A percentile compares a stretch with the other conserved stretches of the same genome.
These are phyloP conservation scores for Coenonympha glycerion DNA, from an alignment of 2,888 invertebrate species.

Conservation along the genomic window DNA sequence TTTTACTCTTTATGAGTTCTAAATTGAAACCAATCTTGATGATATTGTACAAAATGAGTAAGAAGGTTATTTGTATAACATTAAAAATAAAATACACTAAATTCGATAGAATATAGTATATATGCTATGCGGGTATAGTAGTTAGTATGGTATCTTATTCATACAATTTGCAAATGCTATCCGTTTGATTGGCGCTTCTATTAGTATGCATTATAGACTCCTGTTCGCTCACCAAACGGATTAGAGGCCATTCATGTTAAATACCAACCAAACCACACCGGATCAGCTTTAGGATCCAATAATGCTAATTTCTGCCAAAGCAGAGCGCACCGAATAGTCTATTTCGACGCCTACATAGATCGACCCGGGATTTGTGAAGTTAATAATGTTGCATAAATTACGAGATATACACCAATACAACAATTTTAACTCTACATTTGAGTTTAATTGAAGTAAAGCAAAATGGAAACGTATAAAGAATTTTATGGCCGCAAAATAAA, in stretches of 20 bases:
- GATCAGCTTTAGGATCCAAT: slow-evolving; percentile 23
- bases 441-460: no score
- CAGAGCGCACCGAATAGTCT: slow-evolving; percentile 4
- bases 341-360: slow-evolving; percentile 1
- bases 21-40: no score
- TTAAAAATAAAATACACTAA: no score
- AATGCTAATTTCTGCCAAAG: slow-evolving; percentile 23
- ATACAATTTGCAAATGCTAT: not conserved
- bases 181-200: not conserved
- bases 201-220: slow-evolving; percentile 1
- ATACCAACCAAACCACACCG: slow-evolving; percentile 28
- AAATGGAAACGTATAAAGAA: no score
- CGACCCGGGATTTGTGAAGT: slow-evolving; percentile 5
- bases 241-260: slow-evolving; percentile 20
- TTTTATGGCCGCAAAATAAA: no score
- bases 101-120: no score
- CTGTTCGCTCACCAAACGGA: slow-evolving; percentile 18
- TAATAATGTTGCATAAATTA: slow-evolving; percentile 2
- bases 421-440: not conserved
- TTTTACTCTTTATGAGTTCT: no score
- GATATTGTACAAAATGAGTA: no score
- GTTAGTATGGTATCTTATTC: no score
- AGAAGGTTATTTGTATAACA: no score
- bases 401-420: not conserved
- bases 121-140: no score